Evolutionary conservation across 2,113 vertebrate genomes (phyloP).

Genomic region (Orthonyx spaldingii): DNA sequence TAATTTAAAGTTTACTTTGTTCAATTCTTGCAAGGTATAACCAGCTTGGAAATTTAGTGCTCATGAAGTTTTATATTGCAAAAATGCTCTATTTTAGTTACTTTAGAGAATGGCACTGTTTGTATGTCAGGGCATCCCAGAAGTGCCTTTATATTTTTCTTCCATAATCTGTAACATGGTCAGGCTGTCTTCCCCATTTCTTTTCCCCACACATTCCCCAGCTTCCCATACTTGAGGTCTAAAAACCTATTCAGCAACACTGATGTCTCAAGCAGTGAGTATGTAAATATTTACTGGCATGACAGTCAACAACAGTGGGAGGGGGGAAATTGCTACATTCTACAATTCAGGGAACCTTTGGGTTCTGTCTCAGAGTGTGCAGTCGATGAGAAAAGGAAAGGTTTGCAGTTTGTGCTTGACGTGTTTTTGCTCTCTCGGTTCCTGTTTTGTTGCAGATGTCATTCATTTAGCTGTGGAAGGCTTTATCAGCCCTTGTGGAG

Average conservation of each 20-base stretch:
- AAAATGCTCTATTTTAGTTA: background rate
- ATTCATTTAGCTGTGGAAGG: background rate
- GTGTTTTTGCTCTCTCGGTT: constrained; percentile 5
- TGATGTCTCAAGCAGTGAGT: constrained; percentile 19
- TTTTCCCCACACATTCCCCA: background rate
- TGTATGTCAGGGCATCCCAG: background rate
- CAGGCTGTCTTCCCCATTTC: background rate
- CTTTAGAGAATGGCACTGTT: background rate
- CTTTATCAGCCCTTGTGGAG: constrained; percentile 10
- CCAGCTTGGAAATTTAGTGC: background rate
- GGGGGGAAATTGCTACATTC: constrained; percentile 58
- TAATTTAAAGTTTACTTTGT: background rate
- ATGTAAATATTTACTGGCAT: constrained; percentile 73
- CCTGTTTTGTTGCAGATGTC: constrained; percentile 37
- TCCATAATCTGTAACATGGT: background rate
- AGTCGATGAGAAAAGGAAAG: constrained; percentile 14
- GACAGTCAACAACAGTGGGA: constrained; percentile 33
- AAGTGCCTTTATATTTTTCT: background rate
- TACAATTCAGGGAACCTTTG: constrained; percentile 40
- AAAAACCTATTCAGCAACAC: background rate
- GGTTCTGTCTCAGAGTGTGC: constrained; percentile 47
- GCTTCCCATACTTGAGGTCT: background rate
- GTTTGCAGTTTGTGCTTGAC: background rate
- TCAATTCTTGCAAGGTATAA: background rate
- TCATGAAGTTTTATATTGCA: background rate